A percentile compares a stretch with the other conserved stretches of the same genome.
Evolutionary conservation across 2,888 invertebrate species (phyloP).

Genomic region (Phyllotreta cruciferae): DNA sequence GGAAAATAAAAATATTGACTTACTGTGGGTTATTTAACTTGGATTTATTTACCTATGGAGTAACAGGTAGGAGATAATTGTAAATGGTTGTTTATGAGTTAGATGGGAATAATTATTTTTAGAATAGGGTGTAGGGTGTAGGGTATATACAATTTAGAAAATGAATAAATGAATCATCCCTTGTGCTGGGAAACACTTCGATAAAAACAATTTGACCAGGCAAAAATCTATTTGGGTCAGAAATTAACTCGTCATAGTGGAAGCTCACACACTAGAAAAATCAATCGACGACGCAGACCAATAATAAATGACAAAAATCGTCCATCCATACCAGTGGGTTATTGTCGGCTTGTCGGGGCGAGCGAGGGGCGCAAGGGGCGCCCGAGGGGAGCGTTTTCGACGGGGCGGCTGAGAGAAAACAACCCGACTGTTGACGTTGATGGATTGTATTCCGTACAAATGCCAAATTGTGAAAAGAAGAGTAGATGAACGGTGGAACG

Average conservation of each 20-base stretch:
- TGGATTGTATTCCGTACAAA: conserved; percentile 64
- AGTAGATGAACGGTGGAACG: conserved; percentile 58
- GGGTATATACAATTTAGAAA: too few species aligned
- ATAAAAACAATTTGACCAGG: conserved; percentile 39
- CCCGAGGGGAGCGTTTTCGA: conserved; percentile 46
- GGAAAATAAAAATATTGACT: neutral
- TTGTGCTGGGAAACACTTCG: conserved; percentile 23
- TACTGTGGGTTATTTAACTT: too few species aligned
- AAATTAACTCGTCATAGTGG: conserved; percentile 59
- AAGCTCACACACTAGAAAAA: conserved; percentile 57
- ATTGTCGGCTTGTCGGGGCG: conserved; percentile 56
- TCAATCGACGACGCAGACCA: conserved; percentile 58
- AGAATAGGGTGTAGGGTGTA: too few species aligned
- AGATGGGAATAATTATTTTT: too few species aligned
- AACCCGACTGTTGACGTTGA: conserved; percentile 63
- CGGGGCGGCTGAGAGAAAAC: conserved; percentile 59
- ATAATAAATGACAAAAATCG: conserved; percentile 63
- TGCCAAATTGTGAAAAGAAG: conserved; percentile 64
- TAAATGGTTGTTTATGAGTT: too few species aligned
- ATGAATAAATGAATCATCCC: too few species aligned
- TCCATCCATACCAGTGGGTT: conserved; percentile 61
- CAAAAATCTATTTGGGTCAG: conserved; percentile 37
- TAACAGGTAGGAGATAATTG: too few species aligned
- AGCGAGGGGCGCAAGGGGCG: conserved; percentile 46
- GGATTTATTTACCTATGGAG: too few species aligned